Percentiles rank a stretch among this genome's conserved stretches.
Conservation (phyloP, 2,888 invertebrate genomes). For the Scaptomyza parva region DNA sequence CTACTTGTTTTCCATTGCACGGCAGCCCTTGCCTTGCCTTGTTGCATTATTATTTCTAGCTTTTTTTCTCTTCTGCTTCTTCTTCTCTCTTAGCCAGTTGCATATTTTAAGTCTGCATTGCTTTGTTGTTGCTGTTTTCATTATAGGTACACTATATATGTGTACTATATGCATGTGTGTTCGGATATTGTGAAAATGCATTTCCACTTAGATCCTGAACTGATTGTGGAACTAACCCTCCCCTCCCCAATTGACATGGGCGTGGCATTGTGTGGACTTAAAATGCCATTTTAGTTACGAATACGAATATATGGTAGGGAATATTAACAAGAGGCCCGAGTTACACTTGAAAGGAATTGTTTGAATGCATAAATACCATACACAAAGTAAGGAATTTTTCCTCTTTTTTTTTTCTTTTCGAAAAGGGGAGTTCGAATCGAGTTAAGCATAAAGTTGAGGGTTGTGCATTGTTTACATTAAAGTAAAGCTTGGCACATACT, state of each 20-base stretch:
- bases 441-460: neutral
- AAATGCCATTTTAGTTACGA: constrained; percentile 56
- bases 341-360: constrained; percentile 52
- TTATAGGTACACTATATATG: no score
- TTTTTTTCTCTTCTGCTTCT: no score
- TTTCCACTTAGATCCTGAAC: constrained; percentile 76
- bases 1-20: constrained; percentile 69
- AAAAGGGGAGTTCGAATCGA: neutral
- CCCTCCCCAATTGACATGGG: constrained; percentile 61
- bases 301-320: constrained; percentile 11
- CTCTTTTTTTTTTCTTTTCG: neutral
- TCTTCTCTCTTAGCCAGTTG: constrained; percentile 45
- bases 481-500: neutral
- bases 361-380: constrained; percentile 27
- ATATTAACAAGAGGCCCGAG: constrained; percentile 2
- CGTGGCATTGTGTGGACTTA: constrained; percentile 61
- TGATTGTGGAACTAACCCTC: constrained; percentile 49
- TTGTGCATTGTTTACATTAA: constrained; percentile 8
- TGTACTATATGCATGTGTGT: constrained; percentile 54
- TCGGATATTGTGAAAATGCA: constrained; percentile 78
- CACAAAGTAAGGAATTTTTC: constrained; percentile 6
- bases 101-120: constrained; percentile 71
- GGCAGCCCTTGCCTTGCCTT: constrained; percentile 46
- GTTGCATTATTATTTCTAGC: constrained; percentile 57
- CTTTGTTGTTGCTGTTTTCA: constrained; percentile 43